These are phyloP conservation scores for Tachina fera DNA, from an alignment of 2,888 invertebrate species.

Conservation along the genomic window DNA sequence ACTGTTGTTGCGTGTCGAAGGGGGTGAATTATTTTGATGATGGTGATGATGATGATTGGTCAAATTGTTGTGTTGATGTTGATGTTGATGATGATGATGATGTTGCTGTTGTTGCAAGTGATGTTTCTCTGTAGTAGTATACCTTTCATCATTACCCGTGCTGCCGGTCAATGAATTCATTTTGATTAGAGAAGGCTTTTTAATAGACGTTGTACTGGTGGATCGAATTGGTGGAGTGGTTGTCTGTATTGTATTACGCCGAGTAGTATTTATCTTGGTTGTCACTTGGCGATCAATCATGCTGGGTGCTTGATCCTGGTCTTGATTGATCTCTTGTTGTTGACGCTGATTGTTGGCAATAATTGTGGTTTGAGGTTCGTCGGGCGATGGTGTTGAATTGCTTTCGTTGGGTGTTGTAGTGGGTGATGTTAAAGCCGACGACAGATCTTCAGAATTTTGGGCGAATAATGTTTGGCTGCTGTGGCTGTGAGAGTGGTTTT, in stretches of 20 bases:
- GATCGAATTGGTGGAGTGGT: conserved; percentile 68
- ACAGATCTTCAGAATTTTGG: conserved; percentile 71
- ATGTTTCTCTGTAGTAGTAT: conserved; percentile 70
- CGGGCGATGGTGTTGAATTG: conserved; percentile 78
- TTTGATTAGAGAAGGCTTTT: conserved; percentile 77
- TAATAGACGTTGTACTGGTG: conserved; percentile 76
- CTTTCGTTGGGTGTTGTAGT: conserved; percentile 74
- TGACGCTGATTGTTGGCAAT: conserved; percentile 73
- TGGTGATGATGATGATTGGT: conserved; percentile 72
- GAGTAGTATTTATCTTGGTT: conserved; percentile 77
- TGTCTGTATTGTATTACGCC: conserved; percentile 79
- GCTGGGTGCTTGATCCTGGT: conserved; percentile 73
- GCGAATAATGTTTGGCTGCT: conserved; percentile 67
- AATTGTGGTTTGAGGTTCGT: conserved; percentile 78
- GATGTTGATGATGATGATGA: conserved; percentile 75
- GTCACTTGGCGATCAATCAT: conserved; percentile 80
- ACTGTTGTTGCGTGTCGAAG: conserved; percentile 65
- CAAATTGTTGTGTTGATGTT: conserved; percentile 74
- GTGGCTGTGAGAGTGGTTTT: conserved; percentile 73
- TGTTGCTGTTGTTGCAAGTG: conserved; percentile 74
- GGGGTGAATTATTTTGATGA: conserved; percentile 72
- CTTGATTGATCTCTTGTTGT: conserved; percentile 58
- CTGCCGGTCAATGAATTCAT: conserved; percentile 75
- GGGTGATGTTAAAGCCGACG: conserved; percentile 73
- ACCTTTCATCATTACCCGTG: conserved; percentile 48